Percentiles rank a stretch among this genome's conserved stretches.
These are phyloP conservation scores for Matsumyia berberina DNA, from an alignment of 2,888 invertebrate species.

Conservation along the genomic window DNA sequence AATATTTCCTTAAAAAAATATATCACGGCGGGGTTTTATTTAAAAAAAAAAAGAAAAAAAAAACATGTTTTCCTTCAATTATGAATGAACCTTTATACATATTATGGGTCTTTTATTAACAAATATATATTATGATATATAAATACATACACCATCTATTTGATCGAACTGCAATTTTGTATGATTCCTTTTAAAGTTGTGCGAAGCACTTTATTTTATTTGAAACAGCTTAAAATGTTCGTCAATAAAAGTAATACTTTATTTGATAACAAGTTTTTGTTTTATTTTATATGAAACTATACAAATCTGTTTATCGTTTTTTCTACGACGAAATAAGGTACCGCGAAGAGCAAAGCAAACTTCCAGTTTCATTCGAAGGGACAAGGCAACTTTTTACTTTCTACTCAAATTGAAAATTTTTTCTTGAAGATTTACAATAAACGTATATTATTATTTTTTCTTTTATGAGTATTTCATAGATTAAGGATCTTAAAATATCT, in stretches of 20 bases:
- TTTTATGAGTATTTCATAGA: too few relatives aligned
- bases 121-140: constrained; percentile 49
- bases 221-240: constrained; percentile 71
- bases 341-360: too few relatives aligned
- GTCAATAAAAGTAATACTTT: constrained; percentile 70
- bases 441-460: too few relatives aligned
- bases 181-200: constrained; percentile 63
- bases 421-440: too few relatives aligned
- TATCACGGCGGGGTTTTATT: constrained; percentile 4
- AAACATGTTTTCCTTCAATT: constrained; percentile 41
- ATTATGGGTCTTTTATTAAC: constrained; percentile 47
- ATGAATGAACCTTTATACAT: constrained; percentile 47
- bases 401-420: too few relatives aligned
- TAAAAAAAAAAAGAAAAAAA: constrained; percentile 21
- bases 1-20: constrained; percentile 2
- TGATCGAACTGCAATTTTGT: constrained; percentile 66
- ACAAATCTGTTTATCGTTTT: too few relatives aligned
- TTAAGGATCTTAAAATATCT: too few relatives aligned
- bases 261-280: constrained; percentile 60
- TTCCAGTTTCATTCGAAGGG: too few relatives aligned
- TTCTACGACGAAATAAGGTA: too few relatives aligned
- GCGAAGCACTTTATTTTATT: constrained; percentile 68
- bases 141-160: constrained; percentile 62
- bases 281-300: constrained; percentile 25
- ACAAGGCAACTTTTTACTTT: too few relatives aligned